A percentile compares a stretch with the other conserved stretches of the same genome.
Evolutionary conservation across 2,888 invertebrate genomes (phyloP).

Genomic region (Tenthredo amoena): DNA sequence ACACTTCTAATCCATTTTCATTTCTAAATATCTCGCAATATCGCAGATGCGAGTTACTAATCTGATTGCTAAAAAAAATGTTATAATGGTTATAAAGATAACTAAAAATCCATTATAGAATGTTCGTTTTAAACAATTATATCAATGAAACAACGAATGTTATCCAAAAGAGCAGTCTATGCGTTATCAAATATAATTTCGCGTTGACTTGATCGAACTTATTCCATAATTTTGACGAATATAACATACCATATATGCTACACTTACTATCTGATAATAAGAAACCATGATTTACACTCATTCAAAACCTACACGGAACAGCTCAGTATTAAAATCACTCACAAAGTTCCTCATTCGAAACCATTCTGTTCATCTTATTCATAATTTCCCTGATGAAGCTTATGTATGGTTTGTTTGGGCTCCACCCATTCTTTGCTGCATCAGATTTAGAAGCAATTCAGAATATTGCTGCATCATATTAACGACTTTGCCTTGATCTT

Average conservation of each 20-base stretch:
- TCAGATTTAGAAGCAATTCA: constrained; percentile 81
- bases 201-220: background rate
- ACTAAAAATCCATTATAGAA: constrained; percentile 18
- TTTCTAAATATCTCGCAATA: constrained; percentile 28
- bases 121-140: background rate
- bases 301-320: constrained; percentile 37
- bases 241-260: constrained; percentile 8
- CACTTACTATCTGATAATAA: background rate
- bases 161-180: background rate
- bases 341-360: constrained; percentile 5
- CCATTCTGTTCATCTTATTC: background rate
- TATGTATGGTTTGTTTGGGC: constrained; percentile 72
- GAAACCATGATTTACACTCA: constrained; percentile 37
- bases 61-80: background rate
- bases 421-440: constrained; percentile 81
- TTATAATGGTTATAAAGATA: background rate
- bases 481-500: constrained; percentile 79
- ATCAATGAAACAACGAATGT: background rate
- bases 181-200: background rate
- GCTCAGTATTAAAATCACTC: constrained; percentile 47
- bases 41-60: background rate
- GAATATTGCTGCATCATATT: constrained; percentile 84
- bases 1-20: background rate
- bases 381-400: background rate
- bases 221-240: background rate